Evolutionary conservation across 2,888 invertebrate species (phyloP).

Genomic region (Coenonympha arcania): DNA sequence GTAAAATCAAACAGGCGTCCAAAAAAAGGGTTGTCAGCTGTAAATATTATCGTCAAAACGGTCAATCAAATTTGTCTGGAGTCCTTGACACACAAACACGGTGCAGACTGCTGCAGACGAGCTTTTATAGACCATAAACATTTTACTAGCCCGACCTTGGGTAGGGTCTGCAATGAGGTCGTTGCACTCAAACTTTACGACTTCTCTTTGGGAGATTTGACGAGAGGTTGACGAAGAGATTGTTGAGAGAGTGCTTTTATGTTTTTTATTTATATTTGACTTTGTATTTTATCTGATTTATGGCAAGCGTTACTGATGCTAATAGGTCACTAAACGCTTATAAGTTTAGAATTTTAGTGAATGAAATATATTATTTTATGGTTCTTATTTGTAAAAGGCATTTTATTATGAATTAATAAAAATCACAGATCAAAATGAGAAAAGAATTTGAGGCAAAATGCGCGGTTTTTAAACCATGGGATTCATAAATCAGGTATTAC

Average conservation of each 20-base stretch:
- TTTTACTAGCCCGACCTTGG: constrained; percentile 73
- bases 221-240: constrained; percentile 27
- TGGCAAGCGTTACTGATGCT: background rate
- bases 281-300: background rate
- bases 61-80: constrained; percentile 60
- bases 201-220: constrained; percentile 43
- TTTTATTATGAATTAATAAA: no score
- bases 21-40: constrained; percentile 12
- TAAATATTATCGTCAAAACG: constrained; percentile 23
- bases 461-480: no score
- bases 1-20: constrained; percentile 15
- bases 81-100: constrained; percentile 73
- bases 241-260: background rate
- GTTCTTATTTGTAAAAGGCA: no score
- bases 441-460: no score
- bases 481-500: no score
- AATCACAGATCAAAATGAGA: no score
- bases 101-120: constrained; percentile 67
- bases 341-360: no score
- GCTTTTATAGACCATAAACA: constrained; percentile 73
- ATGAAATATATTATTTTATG: no score
- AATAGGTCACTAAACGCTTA: background rate
- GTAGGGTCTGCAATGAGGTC: constrained; percentile 71
- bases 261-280: background rate
- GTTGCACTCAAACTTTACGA: constrained; percentile 63